Evolutionary conservation across 2,113 vertebrate genomes (phyloP), one percentile per base, ranked within the genome.

Genomic region (Pseudorectes ferrugineus): DNA sequence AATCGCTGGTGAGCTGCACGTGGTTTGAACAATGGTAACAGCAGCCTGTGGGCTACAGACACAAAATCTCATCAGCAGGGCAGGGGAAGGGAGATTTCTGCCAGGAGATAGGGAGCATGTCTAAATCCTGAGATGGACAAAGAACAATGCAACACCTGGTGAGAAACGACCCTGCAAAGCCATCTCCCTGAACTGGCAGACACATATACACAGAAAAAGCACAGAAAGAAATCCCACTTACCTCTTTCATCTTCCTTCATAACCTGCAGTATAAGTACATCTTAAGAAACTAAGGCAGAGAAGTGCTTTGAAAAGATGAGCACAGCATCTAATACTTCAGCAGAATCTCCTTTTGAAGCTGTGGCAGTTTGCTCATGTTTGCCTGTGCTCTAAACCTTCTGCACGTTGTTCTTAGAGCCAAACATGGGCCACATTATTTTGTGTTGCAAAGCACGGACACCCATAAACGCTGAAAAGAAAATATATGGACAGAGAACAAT

Each of bases 1-100:
- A 24, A 29, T 29, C 43, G 61, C 35, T 2, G 5, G 11, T 72
- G 38, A 74, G 70, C 35, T 67, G 59, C 36, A 40, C 0, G 0
- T 26, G 42, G 38, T 54, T 58, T 54, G 43, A 71, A 16, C 19
- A 63, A 40, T 17, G 62, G 35, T 25, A 46, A 52, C 25, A 31
- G 68, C 31, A 55, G 61, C 31, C 31, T 36, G 5, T 36, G 26
- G 17, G 28, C 79, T 62, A 29, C 6, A 51, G 40, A n/a, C 25
- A 58, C 21, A 52, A 72, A 46, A 61, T 29, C 15, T 54, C 33
- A 51, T 33, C 29, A 26, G 63, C 18, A 31, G 49, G n/a, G 22
- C 17, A 33, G 75, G 42, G 42, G 38, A 80, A 28, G 12, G 33
- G 33, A 68, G 21, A n/a, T 79, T 80, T 75, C 63, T 77, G 42